phyloP scores from a whole-genome alignment of 2,113 vertebrate species.

The Theropithecus gelada region DNA sequence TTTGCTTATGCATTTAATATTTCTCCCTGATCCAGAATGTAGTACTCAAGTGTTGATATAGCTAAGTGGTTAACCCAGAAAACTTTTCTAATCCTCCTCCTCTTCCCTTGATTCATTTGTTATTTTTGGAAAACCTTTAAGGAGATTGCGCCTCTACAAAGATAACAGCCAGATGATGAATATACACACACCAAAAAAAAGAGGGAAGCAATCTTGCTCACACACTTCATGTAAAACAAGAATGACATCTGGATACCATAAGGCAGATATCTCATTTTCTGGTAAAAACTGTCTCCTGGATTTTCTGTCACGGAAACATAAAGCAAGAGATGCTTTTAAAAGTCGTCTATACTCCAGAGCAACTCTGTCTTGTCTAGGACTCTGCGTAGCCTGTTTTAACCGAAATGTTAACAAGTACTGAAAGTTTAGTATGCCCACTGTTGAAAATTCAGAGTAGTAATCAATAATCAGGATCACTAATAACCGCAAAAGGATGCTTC shows the following conservation, averaged over 20 bases:
- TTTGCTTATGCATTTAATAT: not conserved
- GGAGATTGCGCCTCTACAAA: not conserved
- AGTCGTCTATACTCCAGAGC: not conserved
- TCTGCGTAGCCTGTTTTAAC: not conserved
- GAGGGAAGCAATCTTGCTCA: not conserved
- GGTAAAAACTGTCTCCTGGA: conserved; percentile 30
- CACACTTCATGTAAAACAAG: not conserved
- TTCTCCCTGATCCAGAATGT: not conserved
- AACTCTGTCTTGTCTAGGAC: conserved; percentile 8
- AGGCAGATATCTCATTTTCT: conserved; percentile 13
- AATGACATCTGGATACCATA: conserved; percentile 27
- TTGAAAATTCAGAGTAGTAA: conserved; percentile 12
- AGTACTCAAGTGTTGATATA: not conserved
- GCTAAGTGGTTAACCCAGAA: not conserved
- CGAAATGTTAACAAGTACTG: not conserved
- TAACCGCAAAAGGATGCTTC: not conserved
- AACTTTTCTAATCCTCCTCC: not conserved
- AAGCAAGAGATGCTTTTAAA: not conserved
- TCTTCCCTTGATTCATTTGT: not conserved
- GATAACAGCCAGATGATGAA: not conserved
- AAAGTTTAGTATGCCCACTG: not conserved
- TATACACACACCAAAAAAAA: not conserved
- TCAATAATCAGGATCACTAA: not conserved
- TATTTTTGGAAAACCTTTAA: conserved; percentile 36
- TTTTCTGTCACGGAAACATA: not conserved